Conservation (phyloP, 2,888 invertebrate species). For the Bellardia bayeri region DNA sequence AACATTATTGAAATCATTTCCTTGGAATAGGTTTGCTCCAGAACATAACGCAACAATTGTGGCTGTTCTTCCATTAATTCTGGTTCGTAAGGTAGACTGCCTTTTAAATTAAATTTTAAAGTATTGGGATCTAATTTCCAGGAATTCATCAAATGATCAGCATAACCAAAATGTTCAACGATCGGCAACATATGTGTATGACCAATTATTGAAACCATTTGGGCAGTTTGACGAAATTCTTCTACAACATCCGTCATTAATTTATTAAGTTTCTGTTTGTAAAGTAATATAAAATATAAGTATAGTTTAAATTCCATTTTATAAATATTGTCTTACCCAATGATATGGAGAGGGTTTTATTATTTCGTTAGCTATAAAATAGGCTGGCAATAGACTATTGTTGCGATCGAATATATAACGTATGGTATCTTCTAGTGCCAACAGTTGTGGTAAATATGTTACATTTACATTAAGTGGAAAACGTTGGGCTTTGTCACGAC, state of each 20-base stretch:
- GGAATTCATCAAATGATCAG: constrained; percentile 94
- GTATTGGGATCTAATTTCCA: constrained; percentile 96
- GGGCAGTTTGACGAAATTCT: constrained; percentile 96
- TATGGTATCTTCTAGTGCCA: constrained; percentile 92
- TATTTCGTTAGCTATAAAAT: constrained; percentile 97
- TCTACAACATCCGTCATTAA: constrained; percentile 95
- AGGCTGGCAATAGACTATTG: constrained; percentile 95
- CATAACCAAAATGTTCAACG: constrained; percentile 96
- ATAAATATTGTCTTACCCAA: constrained; percentile 87
- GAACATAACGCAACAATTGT: constrained; percentile 92
- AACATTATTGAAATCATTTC: constrained; percentile 98
- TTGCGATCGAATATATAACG: constrained; percentile 96
- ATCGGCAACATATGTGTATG: constrained; percentile 96
- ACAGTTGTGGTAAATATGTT: constrained; percentile 91
- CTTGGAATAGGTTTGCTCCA: constrained; percentile 97
- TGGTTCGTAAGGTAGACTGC: constrained; percentile 94
- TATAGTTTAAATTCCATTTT: neutral
- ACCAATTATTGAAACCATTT: constrained; percentile 97
- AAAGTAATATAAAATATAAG: neutral
- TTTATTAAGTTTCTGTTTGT: constrained; percentile 90
- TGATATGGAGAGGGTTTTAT: constrained; percentile 91
- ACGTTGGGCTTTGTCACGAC: constrained; percentile 94
- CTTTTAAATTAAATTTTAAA: constrained; percentile 87
- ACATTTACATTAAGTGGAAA: constrained; percentile 92
- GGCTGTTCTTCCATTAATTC: constrained; percentile 95